Evolutionary conservation across 1,140 invertebrate species (phyloP).

Genomic region (Pseudachorutes palmiensis): DNA sequence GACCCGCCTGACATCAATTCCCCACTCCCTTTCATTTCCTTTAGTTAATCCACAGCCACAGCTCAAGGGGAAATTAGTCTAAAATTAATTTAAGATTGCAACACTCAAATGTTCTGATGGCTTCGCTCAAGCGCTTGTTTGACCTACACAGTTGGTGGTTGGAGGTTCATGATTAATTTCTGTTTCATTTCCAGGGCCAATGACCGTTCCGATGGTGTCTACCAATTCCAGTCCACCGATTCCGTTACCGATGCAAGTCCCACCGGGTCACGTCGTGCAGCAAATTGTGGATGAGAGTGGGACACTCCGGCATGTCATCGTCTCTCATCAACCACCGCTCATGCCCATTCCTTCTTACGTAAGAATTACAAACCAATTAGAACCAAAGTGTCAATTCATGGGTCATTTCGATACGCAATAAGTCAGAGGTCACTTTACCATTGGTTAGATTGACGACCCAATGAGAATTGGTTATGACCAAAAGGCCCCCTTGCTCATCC

Average conservation of each 20-base stretch:
- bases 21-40: too few relatives aligned
- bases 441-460: too few relatives aligned
- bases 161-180: not conserved
- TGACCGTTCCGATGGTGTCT: constrained; percentile 75
- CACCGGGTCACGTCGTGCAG: constrained; percentile 77
- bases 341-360: constrained; percentile 52
- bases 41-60: too few relatives aligned
- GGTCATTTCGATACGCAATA: too few relatives aligned
- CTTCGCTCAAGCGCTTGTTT: not conserved
- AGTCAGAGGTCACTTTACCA: too few relatives aligned
- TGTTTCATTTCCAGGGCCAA: constrained; percentile 49
- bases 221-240: constrained; percentile 64
- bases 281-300: constrained; percentile 82
- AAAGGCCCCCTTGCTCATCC: too few relatives aligned
- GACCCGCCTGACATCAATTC: too few relatives aligned
- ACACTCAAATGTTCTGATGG: too few relatives aligned
- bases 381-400: not conserved
- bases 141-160: not conserved
- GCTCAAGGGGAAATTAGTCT: too few relatives aligned
- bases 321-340: constrained; percentile 61
- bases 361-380: constrained; percentile 41
- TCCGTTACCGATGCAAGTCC: constrained; percentile 78
- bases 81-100: too few relatives aligned
- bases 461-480: too few relatives aligned
- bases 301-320: constrained; percentile 72